Conservation (phyloP, 2,888 invertebrate species). For the Euphydryas editha region DNA sequence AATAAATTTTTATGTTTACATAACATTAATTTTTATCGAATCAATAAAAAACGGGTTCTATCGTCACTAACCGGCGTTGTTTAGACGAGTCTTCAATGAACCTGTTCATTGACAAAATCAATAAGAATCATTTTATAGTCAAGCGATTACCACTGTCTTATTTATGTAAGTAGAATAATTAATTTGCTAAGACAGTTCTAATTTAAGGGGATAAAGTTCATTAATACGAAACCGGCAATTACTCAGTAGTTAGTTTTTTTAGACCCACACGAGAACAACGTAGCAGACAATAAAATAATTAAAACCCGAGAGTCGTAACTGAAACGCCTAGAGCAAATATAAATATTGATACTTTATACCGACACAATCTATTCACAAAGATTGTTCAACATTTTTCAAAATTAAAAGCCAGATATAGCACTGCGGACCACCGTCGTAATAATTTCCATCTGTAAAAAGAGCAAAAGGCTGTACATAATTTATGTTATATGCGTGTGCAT, state of each 20-base stretch:
- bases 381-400: slow-evolving; percentile 69
- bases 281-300: slow-evolving; percentile 43
- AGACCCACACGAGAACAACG: slow-evolving; percentile 29
- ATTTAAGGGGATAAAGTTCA: slow-evolving; percentile 54
- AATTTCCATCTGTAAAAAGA: slow-evolving; percentile 78
- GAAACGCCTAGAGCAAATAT: slow-evolving; percentile 67
- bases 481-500: slow-evolving; percentile 81
- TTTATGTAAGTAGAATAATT: slow-evolving; percentile 56
- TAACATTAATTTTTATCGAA: slow-evolving; percentile 57
- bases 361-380: slow-evolving; percentile 61
- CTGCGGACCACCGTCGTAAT: slow-evolving; percentile 77
- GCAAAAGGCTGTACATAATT: slow-evolving; percentile 70
- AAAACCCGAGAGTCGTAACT: slow-evolving; percentile 49
- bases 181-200: slow-evolving; percentile 56
- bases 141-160: slow-evolving; percentile 51
- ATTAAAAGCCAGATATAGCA: slow-evolving; percentile 73
- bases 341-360: slow-evolving; percentile 63
- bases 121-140: slow-evolving; percentile 53
- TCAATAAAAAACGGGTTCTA: slow-evolving; percentile 50
- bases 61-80: slow-evolving; percentile 52
- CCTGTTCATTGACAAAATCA: slow-evolving; percentile 51
- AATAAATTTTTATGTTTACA: slow-evolving; percentile 68
- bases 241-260: slow-evolving; percentile 38
- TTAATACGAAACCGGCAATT: slow-evolving; percentile 45
- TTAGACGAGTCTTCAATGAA: slow-evolving; percentile 47